Evolutionary conservation across 2,113 vertebrate genomes (phyloP).

Genomic region (Peromyscus californicus): DNA sequence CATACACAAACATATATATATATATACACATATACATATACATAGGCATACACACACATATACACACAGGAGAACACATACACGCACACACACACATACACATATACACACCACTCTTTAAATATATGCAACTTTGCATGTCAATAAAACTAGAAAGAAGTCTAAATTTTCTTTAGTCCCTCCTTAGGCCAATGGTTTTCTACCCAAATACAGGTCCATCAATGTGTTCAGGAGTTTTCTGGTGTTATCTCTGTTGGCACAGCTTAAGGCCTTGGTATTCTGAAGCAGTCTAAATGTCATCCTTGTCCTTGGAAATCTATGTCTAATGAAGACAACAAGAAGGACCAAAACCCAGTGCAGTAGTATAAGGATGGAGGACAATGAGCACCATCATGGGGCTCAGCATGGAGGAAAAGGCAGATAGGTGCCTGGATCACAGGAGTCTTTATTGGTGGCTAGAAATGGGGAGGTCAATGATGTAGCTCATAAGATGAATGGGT

Average conservation of each 20-base stretch:
- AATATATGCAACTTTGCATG: background rate
- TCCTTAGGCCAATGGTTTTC: background rate
- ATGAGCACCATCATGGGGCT: background rate
- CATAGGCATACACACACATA: background rate
- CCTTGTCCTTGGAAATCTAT: background rate
- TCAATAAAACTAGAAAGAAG: background rate
- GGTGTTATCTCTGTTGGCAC: background rate
- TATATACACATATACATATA: background rate
- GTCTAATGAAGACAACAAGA: background rate
- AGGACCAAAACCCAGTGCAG: background rate
- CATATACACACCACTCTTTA: background rate
- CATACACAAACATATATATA: background rate
- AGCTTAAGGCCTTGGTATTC: background rate
- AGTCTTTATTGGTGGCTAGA: background rate
- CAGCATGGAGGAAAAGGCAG: background rate
- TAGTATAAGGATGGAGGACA: rapidly evolving
- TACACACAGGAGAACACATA: background rate
- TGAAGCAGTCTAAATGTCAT: no score
- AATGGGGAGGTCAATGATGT: no score
- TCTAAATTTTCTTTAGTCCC: background rate
- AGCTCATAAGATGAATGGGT: background rate
- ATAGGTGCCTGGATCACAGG: rapidly evolving
- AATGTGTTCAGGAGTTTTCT: background rate
- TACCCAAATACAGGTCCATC: background rate
- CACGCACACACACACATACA: background rate